Conservation (phyloP, 1,140 invertebrate species). For the Yoshiicerus persimilis region DNA sequence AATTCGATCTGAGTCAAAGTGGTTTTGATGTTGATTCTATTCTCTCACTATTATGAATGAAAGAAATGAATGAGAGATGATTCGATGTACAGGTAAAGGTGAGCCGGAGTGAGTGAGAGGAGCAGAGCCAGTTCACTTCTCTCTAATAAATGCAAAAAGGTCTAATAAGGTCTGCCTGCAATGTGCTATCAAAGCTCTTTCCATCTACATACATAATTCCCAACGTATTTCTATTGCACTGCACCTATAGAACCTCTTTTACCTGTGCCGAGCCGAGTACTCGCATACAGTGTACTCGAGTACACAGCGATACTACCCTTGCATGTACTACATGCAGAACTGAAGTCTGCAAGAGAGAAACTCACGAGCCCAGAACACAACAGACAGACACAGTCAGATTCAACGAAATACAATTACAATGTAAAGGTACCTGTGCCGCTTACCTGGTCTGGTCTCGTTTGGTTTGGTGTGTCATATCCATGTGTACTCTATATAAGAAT, state of each 20-base stretch:
- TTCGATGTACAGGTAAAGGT: background rate
- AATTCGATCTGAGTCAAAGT: background rate
- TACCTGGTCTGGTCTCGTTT: background rate
- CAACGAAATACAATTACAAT: background rate
- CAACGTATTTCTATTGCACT: background rate
- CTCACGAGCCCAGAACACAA: background rate
- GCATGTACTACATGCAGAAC: background rate
- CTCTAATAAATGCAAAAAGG: constrained; percentile 14
- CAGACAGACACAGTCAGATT: background rate
- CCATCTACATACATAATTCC: background rate
- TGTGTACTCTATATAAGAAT: background rate
- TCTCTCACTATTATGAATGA: background rate
- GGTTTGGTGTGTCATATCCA: constrained; percentile 1
- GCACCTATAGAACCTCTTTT: background rate
- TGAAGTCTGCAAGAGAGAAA: background rate
- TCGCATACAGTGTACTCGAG: background rate
- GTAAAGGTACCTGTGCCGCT: background rate
- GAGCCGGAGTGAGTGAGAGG: background rate
- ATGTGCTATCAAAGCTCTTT: background rate
- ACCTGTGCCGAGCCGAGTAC: too few species aligned
- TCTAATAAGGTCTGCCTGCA: background rate
- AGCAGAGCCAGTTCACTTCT: background rate
- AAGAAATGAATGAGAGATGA: constrained; percentile 1
- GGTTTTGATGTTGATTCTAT: background rate
- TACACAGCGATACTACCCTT: background rate